Conservation (phyloP, 2,113 vertebrate genomes). For the Kryptolebias marmoratus region DNA sequence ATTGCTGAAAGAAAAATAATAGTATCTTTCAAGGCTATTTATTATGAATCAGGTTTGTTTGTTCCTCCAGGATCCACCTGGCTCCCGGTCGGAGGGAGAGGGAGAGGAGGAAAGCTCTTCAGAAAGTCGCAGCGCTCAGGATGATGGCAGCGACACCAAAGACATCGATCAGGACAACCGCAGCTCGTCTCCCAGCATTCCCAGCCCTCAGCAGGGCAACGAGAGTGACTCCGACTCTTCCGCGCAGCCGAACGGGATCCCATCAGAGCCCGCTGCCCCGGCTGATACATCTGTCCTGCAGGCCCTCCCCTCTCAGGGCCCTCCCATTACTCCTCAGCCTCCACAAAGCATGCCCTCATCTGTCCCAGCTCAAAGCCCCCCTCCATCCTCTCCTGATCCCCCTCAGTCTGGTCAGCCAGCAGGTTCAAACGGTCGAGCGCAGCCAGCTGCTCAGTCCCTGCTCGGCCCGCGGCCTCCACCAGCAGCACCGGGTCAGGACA, state of each 20-base stretch:
- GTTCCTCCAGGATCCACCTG: conserved; percentile 85
- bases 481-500: conserved; percentile 47
- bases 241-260: conserved; percentile 87
- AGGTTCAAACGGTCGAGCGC: conserved; percentile 28
- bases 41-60: conserved; percentile 1
- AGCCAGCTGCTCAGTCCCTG: conserved; percentile 37
- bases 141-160: conserved; percentile 96
- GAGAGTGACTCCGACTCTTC: conserved; percentile 98
- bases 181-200: conserved; percentile 97
- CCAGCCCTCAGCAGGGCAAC: conserved; percentile 95
- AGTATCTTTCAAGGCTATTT: neutral
- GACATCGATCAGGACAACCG: conserved; percentile 99
- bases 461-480: conserved; percentile 48
- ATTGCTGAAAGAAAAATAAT: too few relatives aligned
- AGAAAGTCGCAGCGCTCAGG: conserved; percentile 95
- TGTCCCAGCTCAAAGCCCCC: conserved; percentile 69
- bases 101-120: conserved; percentile 91
- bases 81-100: conserved; percentile 87
- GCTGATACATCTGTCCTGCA: conserved; percentile 60
- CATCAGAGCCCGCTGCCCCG: conserved; percentile 74
- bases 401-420: conserved; percentile 48
- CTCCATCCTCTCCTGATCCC: conserved; percentile 59
- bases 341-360: conserved; percentile 45
- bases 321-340: conserved; percentile 37
- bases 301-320: conserved; percentile 45